Conservation (phyloP, 2,888 invertebrate species). For the Polydrusus pterygomalis region DNA sequence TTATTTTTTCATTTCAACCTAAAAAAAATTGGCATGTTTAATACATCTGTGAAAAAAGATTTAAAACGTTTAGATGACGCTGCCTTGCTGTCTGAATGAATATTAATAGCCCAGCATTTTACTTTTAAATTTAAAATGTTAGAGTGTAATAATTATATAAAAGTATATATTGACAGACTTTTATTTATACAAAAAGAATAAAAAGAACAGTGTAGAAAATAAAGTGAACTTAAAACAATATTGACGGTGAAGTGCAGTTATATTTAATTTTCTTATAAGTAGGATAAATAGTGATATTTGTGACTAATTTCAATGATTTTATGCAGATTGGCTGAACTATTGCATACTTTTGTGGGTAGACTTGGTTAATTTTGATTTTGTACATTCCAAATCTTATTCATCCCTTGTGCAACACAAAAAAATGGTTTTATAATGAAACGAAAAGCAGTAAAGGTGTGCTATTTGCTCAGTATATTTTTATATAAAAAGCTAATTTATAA, state of each 20-base stretch:
- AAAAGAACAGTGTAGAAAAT: slow-evolving; percentile 61
- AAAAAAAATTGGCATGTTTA: slow-evolving; percentile 25
- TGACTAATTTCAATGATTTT: slow-evolving; percentile 69
- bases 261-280: slow-evolving; percentile 66
- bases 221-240: slow-evolving; percentile 67
- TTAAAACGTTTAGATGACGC: slow-evolving; percentile 62
- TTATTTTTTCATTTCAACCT: slow-evolving; percentile 62
- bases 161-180: slow-evolving; percentile 65
- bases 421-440: slow-evolving; percentile 45
- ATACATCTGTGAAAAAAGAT: slow-evolving; percentile 60
- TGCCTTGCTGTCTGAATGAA: slow-evolving; percentile 67
- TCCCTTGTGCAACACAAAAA: slow-evolving; percentile 28
- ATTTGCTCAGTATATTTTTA: slow-evolving; percentile 71
- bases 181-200: slow-evolving; percentile 62
- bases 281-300: slow-evolving; percentile 69
- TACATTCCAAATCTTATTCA: slow-evolving; percentile 54
- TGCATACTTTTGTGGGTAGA: slow-evolving; percentile 60
- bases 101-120: slow-evolving; percentile 68
- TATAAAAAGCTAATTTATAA: slow-evolving; percentile 66
- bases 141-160: slow-evolving; percentile 64
- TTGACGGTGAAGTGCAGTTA: slow-evolving; percentile 70
- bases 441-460: slow-evolving; percentile 67
- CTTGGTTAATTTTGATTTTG: slow-evolving; percentile 30
- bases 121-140: slow-evolving; percentile 61
- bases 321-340: slow-evolving; percentile 33